A percentile compares a stretch with the other conserved stretches of the same genome.
Evolutionary conservation across 2,797 vertebrate genomes (phyloP).

Genomic region (Pangasius djambal): DNA sequence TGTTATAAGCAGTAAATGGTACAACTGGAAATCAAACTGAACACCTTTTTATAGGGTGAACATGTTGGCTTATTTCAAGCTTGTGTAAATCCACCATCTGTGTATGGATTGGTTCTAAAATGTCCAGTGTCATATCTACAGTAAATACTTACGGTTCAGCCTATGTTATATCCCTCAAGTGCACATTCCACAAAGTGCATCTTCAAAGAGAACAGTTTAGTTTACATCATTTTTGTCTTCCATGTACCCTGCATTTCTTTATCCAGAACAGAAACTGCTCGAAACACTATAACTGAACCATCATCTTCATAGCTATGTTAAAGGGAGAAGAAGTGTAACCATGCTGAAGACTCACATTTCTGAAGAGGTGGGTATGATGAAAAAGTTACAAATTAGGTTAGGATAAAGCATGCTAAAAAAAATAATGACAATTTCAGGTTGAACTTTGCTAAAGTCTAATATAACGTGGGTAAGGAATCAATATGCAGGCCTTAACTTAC

Average conservation of each 20-base stretch:
- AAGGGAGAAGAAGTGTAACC: not conserved
- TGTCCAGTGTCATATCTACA: not conserved
- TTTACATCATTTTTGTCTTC: constrained; percentile 51
- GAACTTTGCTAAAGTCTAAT: constrained; percentile 16
- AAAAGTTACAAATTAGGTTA: constrained; percentile 5
- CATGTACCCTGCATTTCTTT: constrained; percentile 34
- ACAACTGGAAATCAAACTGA: not conserved
- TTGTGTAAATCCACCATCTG: not conserved
- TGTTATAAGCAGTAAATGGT: not conserved
- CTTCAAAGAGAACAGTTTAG: constrained; percentile 45
- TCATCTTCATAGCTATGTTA: not conserved
- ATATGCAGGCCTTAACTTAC: constrained; percentile 41
- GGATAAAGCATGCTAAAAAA: constrained; percentile 10
- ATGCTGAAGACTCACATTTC: not conserved
- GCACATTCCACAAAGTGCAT: constrained; percentile 38
- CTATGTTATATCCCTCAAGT: not conserved
- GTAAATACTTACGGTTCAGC: not conserved
- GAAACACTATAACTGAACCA: not conserved
- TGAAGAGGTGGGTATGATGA: constrained; percentile 10
- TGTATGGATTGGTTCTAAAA: not conserved
- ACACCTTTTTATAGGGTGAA: constrained; percentile 5
- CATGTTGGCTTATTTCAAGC: not conserved
- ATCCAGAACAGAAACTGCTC: constrained; percentile 19
- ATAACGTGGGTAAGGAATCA: constrained; percentile 5
- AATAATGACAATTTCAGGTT: constrained; percentile 22